Evolutionary conservation across 2,113 vertebrate species (phyloP).

Genomic region (Mandrillus leucophaeus): DNA sequence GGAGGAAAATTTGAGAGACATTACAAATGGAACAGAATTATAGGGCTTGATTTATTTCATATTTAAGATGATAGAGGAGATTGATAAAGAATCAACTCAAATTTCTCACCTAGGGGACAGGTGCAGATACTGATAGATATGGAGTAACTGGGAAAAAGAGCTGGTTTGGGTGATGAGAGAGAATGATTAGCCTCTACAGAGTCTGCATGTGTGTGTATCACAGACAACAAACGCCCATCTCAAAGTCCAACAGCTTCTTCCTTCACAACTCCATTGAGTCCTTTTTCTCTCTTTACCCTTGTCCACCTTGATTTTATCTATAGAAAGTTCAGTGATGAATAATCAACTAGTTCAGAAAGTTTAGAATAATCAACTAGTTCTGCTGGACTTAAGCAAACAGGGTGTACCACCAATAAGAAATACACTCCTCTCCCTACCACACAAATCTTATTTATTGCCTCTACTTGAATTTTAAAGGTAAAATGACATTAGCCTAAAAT

Average conservation of each 20-base stretch:
- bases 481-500: neutral
- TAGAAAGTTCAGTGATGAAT: neutral
- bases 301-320: neutral
- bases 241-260: neutral
- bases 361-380: neutral
- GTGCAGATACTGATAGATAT: neutral
- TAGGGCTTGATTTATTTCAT: neutral
- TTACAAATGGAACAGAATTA: neutral
- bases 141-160: neutral
- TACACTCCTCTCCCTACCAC: neutral
- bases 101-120: neutral
- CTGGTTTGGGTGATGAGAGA: neutral
- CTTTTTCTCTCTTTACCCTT: neutral
- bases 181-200: neutral
- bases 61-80: neutral
- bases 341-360: neutral
- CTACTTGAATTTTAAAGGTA: constrained; percentile 24
- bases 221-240: neutral
- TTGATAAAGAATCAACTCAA: constrained; percentile 12
- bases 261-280: neutral
- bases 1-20: neutral
- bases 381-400: neutral
- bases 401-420: neutral
- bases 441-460: neutral
- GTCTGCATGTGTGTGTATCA: neutral